A percentile compares a stretch with the other conserved stretches of the same genome.
phyloP scores from a whole-genome alignment of 2,797 vertebrate species.

The Crenichthys baileyi region DNA sequence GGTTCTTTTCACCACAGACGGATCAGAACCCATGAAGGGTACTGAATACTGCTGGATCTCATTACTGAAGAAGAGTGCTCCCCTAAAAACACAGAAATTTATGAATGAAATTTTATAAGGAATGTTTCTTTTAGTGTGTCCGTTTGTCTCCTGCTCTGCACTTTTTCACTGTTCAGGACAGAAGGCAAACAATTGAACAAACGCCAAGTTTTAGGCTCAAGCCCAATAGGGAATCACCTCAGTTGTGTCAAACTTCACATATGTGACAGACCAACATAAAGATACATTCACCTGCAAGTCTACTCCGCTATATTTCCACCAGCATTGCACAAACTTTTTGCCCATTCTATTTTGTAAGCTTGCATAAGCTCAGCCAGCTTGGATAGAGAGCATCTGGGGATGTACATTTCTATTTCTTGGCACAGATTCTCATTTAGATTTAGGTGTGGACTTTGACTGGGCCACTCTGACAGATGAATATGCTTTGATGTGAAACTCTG shows the following conservation, averaged over 20 bases:
- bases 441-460: neutral
- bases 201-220: neutral
- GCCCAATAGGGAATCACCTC: neutral
- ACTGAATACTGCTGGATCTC: slow-evolving; percentile 88
- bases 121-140: neutral
- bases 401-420: neutral
- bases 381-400: neutral
- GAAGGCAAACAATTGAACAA: neutral
- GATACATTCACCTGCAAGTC: too few relatives aligned
- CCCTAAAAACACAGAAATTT: slow-evolving; percentile 65
- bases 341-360: neutral
- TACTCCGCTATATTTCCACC: neutral
- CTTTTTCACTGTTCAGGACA: neutral
- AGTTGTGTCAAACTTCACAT: neutral
- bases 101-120: neutral
- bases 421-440: neutral
- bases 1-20: slow-evolving; percentile 90
- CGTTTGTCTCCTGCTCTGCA: neutral
- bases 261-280: neutral
- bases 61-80: slow-evolving; percentile 84
- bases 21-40: slow-evolving; percentile 92
- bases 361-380: neutral
- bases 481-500: neutral
- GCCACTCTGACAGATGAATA: neutral
- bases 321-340: neutral